Conservation (phyloP, 2,113 vertebrate species). For the Falcunculus frontatus region DNA sequence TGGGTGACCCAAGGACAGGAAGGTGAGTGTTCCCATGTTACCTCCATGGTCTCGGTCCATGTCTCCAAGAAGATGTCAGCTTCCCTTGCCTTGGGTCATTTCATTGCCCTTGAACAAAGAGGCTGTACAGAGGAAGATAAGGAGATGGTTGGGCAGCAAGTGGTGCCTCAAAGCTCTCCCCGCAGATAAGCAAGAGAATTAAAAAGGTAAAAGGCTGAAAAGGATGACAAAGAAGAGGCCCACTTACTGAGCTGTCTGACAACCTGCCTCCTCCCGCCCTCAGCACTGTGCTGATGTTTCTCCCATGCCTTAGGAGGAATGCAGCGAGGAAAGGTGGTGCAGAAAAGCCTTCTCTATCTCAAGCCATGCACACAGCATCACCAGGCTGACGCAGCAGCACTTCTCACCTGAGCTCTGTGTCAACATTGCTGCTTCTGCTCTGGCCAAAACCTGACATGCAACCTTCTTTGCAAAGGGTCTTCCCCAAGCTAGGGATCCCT, state of each 20-base stretch:
- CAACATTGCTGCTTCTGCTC: background rate
- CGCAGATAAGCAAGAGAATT: background rate
- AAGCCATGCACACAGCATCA: background rate
- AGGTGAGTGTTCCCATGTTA: background rate
- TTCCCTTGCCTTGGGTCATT: background rate
- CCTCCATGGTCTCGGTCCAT: background rate
- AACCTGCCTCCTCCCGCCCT: background rate
- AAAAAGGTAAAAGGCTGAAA: background rate
- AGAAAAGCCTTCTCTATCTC: background rate
- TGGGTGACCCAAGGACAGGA: background rate
- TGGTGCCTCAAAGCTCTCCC: background rate
- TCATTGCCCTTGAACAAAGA: background rate
- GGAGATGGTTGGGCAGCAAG: background rate
- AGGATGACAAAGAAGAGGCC: background rate
- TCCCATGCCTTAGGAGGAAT: background rate
- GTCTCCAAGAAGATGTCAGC: background rate
- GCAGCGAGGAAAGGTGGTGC: background rate
- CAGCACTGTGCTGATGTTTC: accelerated
- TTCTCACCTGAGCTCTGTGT: background rate
- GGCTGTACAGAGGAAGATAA: background rate
- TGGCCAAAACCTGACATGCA: background rate
- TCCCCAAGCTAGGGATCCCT: no score
- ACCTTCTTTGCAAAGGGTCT: background rate
- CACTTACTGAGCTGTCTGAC: background rate
- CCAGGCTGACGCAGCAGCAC: background rate